Evolutionary conservation across 2,888 invertebrate genomes (phyloP), one percentile per base, ranked within the genome.

Genomic region (Galerucella pusilla): DNA sequence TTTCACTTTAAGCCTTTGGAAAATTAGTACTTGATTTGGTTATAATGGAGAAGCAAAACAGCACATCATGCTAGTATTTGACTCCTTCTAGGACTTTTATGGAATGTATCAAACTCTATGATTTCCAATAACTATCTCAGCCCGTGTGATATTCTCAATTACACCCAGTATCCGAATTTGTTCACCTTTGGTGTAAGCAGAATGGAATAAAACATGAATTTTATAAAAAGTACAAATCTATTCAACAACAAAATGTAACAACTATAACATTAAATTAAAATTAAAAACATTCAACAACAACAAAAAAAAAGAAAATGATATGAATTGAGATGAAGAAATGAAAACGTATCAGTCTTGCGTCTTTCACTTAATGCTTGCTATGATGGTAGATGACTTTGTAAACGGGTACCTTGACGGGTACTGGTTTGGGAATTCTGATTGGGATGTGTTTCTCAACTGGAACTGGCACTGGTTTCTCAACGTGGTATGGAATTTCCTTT

Each of bases 361-460:
- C 80, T 80, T 80, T 74, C 46, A 67, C 70, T 76, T 66, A 85
- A 80, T 88, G 88, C 84, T 93, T 93, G 79, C 92, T 91, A 70
- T 92, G 92, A 82, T 93, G 93, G 81, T 93, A 92, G 74, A 93
- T 91, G 59, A 93, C 91, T 86, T 93, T 93, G 84, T 93, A 92
- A 2, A 93, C 91, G 0, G 93, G 93, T 45, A 93, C 92, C 83
- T 92, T 93, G 77, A 93, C 92, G 0, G 93, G 93, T 59, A 92
- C 89, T 0, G 93, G 93, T 79, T 92, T 92, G 66, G 91, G 91
- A 0, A 93, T 92, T 0, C 91, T 91, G n/a, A 93, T 92, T 5
- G 92, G 90, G 12, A 93, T 86, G 82, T 93, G 93, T 79, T 92
- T 93, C 60, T 93, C 89, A 0, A 93, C 92, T 72, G 91, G 91